These are phyloP conservation scores for Plebejus argus DNA, from an alignment of 2,888 invertebrate species.

Conservation along the genomic window DNA sequence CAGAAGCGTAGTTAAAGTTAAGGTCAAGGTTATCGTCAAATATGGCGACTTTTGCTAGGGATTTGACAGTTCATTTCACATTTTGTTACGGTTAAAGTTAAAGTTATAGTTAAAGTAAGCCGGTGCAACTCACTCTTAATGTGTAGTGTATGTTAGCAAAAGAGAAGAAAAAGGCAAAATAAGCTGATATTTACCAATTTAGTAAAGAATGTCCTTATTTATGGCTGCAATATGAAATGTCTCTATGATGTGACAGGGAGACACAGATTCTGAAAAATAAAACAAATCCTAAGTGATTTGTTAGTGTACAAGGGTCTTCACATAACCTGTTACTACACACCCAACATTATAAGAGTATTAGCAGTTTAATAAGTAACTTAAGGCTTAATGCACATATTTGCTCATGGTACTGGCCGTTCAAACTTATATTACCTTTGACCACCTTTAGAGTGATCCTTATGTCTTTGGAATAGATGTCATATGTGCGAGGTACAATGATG, in stretches of 20 bases:
- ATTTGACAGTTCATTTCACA: too few species aligned
- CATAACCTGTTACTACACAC: slow-evolving; percentile 29
- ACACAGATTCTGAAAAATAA: slow-evolving; percentile 1
- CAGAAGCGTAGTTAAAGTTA: too few species aligned
- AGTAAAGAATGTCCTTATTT: too few species aligned
- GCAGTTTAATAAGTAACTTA: slow-evolving; percentile 33
- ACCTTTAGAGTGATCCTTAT: not conserved
- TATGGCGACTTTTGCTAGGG: too few species aligned
- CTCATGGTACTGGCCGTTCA: not conserved
- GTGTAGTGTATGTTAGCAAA: too few species aligned
- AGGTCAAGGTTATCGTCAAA: too few species aligned
- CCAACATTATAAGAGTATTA: slow-evolving; percentile 33
- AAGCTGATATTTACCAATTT: too few species aligned
- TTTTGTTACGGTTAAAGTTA: too few species aligned
- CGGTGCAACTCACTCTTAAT: too few species aligned
- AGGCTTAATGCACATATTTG: slow-evolving; percentile 33
- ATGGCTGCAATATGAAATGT: too few species aligned
- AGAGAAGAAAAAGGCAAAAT: too few species aligned
- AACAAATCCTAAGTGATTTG: not conserved
- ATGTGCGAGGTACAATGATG: not conserved
- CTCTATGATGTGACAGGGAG: not conserved
- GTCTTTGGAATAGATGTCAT: not conserved
- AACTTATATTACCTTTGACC: not conserved
- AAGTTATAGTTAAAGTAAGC: too few species aligned
- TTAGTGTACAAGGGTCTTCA: slow-evolving; percentile 19